Conservation (phyloP, 2,113 vertebrate species). For the Hucho hucho region DNA sequence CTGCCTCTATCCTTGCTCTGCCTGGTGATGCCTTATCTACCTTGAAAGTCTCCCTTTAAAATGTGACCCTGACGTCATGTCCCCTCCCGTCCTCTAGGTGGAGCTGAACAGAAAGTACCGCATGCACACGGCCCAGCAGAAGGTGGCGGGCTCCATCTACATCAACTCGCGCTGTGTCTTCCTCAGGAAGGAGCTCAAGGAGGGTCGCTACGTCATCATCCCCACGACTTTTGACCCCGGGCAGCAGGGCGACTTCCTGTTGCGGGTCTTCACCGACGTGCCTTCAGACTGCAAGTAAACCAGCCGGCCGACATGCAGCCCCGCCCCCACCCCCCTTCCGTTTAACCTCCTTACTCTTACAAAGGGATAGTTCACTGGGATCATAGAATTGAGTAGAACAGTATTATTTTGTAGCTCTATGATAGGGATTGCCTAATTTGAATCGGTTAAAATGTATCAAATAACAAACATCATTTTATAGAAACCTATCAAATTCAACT, state of each 20-base stretch:
- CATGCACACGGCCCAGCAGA: slow-evolving; percentile 91
- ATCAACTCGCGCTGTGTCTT: slow-evolving; percentile 97
- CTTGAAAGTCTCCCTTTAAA: no score
- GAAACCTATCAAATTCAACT: no score
- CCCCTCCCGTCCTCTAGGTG: slow-evolving; percentile 71
- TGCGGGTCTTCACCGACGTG: slow-evolving; percentile 93
- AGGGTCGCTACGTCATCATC: slow-evolving; percentile 94
- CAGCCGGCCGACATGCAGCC: background rate
- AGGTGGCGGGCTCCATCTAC: slow-evolving; percentile 90
- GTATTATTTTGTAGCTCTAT: no score
- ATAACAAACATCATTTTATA: no score
- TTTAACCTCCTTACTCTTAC: background rate
- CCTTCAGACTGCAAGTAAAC: slow-evolving; percentile 91
- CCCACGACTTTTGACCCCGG: slow-evolving; percentile 92
- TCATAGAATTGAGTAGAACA: no score
- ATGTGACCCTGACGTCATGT: background rate
- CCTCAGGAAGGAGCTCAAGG: slow-evolving; percentile 86
- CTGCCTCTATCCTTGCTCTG: no score
- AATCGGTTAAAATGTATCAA: no score
- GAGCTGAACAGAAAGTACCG: slow-evolving; percentile 92
- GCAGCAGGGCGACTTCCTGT: slow-evolving; percentile 85
- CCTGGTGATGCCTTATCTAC: no score
- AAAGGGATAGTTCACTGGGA: background rate
- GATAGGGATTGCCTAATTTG: no score
- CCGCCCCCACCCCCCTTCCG: background rate